Evolutionary conservation across 2,113 vertebrate genomes (phyloP), one percentile per base, ranked within the genome.

Genomic region (Actenoides lindsayi): DNA sequence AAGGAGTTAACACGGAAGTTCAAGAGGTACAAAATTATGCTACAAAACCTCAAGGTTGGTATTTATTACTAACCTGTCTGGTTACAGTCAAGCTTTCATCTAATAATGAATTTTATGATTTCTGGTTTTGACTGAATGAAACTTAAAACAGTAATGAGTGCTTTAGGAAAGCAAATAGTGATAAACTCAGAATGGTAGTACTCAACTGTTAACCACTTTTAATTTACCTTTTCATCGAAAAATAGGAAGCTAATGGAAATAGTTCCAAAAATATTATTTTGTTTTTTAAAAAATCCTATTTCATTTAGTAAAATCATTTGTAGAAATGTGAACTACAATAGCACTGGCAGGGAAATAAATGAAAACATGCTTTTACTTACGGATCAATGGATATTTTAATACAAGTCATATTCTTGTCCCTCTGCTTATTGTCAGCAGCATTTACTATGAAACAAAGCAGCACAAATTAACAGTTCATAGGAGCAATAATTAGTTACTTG

Each of bases 381-480:
- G 99, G 98, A 97, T 99, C 99, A 93, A 99, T 99, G 97, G 98
- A 99, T 98, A 99, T 98, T 98, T 99, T 99, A 95, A 99, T 99
- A 96, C 97, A 98, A 42, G 98, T 98, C 99, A 99, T 99, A 97
- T 99, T 99, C 98, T 99, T 99, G 98, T 99, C 99, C 89, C 99
- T 98, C 96, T 99, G 99, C 96, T 99, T 99, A 98, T 99, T 99
- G 97, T 99, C 99, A 86, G 99, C 99, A 83, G 99, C 99, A 93
- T 99, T 99, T 82, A 99, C 99, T 99, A 98, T 37, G 93, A 98
- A 97, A 96, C 18, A 94, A 96, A 94, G 87, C 81, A 96, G 94
- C 33, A 97, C 17, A 95, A 92, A 90, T 97, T 94, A 97, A 95
- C 30, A 96, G 37, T 88, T 94, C 42, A 42, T 74, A 87, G 87